A percentile compares a stretch with the other conserved stretches of the same genome.
phyloP scores from a whole-genome alignment of 1,140 invertebrate genomes.

The Trichomalopsis sarcophagae region DNA sequence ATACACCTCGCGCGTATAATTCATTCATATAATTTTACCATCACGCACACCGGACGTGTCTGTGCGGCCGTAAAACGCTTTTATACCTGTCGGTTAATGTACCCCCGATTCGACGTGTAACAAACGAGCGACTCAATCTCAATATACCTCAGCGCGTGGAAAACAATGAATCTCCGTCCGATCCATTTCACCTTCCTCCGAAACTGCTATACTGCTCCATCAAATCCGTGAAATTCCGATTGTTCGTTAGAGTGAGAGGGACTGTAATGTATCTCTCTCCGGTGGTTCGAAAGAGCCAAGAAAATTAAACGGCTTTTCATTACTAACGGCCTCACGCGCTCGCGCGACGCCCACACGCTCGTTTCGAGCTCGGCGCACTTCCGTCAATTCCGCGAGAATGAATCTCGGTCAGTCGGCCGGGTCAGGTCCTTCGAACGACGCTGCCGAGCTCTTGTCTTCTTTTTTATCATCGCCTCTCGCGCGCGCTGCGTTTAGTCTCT shows the following conservation, averaged over 20 bases:
- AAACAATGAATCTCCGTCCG: background rate
- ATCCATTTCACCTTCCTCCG: too few species aligned
- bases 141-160: background rate
- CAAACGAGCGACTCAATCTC: background rate
- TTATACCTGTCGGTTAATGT: too few species aligned
- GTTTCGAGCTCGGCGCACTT: constrained; percentile 39
- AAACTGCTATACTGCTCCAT: background rate
- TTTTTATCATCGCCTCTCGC: too few species aligned
- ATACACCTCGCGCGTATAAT: too few species aligned
- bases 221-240: constrained; percentile 24
- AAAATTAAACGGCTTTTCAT: constrained; percentile 49
- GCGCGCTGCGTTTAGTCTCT: too few species aligned
- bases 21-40: too few species aligned
- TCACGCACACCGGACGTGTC: too few species aligned
- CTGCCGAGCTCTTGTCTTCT: too few species aligned
- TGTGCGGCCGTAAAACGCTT: too few species aligned
- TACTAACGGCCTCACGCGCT: constrained; percentile 30
- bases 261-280: background rate
- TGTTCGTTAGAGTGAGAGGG: constrained; percentile 2
- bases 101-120: background rate
- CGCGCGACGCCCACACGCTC: constrained; percentile 43
- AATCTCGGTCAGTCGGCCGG: constrained; percentile 61
- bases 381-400: constrained; percentile 56
- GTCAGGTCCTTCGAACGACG: constrained; percentile 50
- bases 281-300: constrained; percentile 7